Percentiles rank a stretch among this genome's conserved stretches.
phyloP scores from a whole-genome alignment of 1,140 invertebrate species.

The Lanistes nyassanus region DNA sequence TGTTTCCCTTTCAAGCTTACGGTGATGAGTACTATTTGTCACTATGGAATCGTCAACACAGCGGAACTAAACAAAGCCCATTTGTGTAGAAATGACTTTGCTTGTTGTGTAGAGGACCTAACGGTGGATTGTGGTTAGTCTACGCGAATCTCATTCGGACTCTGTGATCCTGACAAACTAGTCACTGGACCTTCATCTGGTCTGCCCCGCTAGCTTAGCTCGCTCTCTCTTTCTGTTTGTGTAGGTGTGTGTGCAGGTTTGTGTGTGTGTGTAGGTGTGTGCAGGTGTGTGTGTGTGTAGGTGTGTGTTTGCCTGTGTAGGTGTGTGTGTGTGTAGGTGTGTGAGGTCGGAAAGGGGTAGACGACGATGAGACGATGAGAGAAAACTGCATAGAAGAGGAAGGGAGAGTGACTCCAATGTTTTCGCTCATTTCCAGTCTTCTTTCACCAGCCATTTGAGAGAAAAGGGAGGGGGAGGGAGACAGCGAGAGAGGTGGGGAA shows the following conservation, averaged over 20 bases:
- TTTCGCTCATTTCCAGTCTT: too few relatives aligned
- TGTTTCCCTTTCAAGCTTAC: too few relatives aligned
- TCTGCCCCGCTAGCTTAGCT: too few relatives aligned
- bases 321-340: constrained; percentile 13
- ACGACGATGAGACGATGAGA: not conserved
- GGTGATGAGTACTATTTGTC: too few relatives aligned
- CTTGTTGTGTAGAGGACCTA: too few relatives aligned
- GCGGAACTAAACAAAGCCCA: too few relatives aligned
- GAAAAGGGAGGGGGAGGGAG: constrained; percentile 1
- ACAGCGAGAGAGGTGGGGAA: constrained; percentile 5
- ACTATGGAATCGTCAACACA: too few relatives aligned
- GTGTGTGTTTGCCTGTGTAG: not conserved
- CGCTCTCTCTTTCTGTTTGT: not conserved
- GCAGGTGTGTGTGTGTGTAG: constrained; percentile 6
- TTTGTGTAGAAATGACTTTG: too few relatives aligned
- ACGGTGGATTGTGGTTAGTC: too few relatives aligned
- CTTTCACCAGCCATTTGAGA: not conserved
- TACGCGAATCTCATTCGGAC: too few relatives aligned
- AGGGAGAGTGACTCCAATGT: not conserved
- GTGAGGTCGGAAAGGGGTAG: not conserved
- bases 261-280: constrained; percentile 9
- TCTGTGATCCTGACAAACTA: too few relatives aligned
- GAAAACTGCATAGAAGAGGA: not conserved
- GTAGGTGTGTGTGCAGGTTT: constrained; percentile 3
- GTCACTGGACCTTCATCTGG: too few relatives aligned